These are phyloP conservation scores for Pygoscelis antarcticus DNA, from an alignment of 2,113 vertebrate species.

Conservation along the genomic window DNA sequence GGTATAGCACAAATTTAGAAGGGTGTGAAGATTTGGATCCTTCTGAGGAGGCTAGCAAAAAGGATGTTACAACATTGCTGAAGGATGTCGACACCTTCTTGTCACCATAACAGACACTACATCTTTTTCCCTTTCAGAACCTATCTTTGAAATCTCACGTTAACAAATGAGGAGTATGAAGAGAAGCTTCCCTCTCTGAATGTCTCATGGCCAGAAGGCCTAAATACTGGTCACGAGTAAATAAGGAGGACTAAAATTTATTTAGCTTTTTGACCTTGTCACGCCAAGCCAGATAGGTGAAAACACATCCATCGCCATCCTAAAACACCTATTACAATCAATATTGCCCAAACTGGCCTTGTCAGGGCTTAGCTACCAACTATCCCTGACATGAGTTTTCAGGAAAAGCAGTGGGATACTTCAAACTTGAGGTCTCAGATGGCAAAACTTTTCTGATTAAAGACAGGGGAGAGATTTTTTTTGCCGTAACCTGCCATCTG, in stretches of 20 bases:
- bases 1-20: not conserved
- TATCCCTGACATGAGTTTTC: not conserved
- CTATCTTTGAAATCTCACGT: not conserved
- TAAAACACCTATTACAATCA: not conserved
- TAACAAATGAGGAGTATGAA: not conserved
- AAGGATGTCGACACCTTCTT: not conserved
- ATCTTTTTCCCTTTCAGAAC: not conserved
- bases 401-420: not conserved
- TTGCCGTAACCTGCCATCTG: not conserved
- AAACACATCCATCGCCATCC: not conserved
- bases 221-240: not conserved
- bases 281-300: not conserved
- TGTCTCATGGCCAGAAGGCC: not conserved
- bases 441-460: not conserved
- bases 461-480: not conserved
- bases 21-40: not conserved
- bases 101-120: not conserved
- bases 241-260: not conserved
- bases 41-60: not conserved
- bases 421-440: not conserved
- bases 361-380: not conserved
- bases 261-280: not conserved
- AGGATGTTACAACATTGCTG: not conserved
- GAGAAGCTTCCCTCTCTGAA: not conserved
- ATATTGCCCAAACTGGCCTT: not conserved